A percentile compares a stretch with the other conserved stretches of the same genome.
phyloP scores from a whole-genome alignment of 2,113 vertebrate species.

The Pygoscelis adeliae region DNA sequence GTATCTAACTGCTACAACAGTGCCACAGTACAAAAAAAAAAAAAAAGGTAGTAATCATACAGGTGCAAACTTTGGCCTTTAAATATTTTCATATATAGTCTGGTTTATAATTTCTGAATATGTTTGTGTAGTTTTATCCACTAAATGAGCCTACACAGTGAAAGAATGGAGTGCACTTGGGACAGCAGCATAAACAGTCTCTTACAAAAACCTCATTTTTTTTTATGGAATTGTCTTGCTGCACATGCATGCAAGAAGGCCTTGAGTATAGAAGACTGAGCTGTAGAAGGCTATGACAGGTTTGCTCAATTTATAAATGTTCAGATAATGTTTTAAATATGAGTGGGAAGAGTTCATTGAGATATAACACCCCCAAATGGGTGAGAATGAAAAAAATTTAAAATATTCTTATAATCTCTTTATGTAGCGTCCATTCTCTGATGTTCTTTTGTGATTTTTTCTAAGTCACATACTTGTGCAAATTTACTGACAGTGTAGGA shows the following conservation, averaged over 20 bases:
- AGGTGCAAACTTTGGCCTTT: background rate
- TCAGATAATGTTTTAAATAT: background rate
- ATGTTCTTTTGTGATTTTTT: background rate
- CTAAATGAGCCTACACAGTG: background rate
- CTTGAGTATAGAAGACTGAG: background rate
- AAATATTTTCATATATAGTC: background rate
- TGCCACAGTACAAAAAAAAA: background rate
- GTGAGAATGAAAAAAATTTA: background rate
- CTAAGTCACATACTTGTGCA: background rate
- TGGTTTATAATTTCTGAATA: background rate
- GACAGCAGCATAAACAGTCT: background rate
- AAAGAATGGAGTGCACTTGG: background rate
- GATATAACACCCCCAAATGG: background rate
- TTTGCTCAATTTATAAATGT: background rate
- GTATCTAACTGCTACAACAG: background rate
- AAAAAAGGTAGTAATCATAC: background rate
- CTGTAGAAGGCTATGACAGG: background rate
- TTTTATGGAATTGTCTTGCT: background rate
- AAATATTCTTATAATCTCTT: background rate
- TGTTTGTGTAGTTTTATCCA: background rate
- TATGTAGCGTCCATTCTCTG: background rate
- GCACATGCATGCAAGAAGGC: background rate
- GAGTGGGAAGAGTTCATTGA: background rate
- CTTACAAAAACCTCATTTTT: background rate
- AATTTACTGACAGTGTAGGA: background rate